Base-by-base conservation (phyloP, 2,797 vertebrate species). In the Chromis chromis region DNA sequence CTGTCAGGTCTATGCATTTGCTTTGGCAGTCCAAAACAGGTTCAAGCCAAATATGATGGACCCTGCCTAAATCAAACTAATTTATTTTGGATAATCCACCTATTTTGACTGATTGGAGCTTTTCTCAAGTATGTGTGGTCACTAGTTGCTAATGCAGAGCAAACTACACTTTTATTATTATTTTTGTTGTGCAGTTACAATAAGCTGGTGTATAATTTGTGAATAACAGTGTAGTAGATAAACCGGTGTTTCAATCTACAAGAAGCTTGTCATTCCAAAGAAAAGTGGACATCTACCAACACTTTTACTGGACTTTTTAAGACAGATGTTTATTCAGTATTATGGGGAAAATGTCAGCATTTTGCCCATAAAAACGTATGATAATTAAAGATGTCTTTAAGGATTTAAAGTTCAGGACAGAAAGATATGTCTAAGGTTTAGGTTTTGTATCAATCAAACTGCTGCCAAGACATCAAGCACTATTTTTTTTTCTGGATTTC, bases 321-420 rank as follows among this genome's bases (percentile, higher is more conserved):
- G 16, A 27, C 21, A 22, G 13, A 55, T 4, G n/a, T 12, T 53
- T 16, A 22, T 21, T 24, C 1, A 14, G 7, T 46, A 27, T 22
- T 14, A 19, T 3, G 1, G n/a, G 14, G 4, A 52, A 25, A 25
- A 25, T 25, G 25, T 2, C 25, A 25, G 25, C 25, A 27, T 39
- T 48, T 42, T 49, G 13, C 27, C 66, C 17, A 64, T 48, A 48
- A 74, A 65, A 67, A 24, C 8, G 44, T 25, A 16, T 13, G 27
- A 78, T 59, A 28, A 78, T 69, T 40, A 69, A 61, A 63, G 46
- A 69, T 63, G 14, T 54, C 36, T 42, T n/a, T 53, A 71, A 61
- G 42, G 53, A 54, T 65, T 56, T 31, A 55, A 6, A 53, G 52
- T 50, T 39, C 21, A 21, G 12, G 46, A 27, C 11, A 40, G 33